Evolutionary conservation across 2,113 vertebrate species (phyloP).

Genomic region (Microcebus ravelobensis): DNA sequence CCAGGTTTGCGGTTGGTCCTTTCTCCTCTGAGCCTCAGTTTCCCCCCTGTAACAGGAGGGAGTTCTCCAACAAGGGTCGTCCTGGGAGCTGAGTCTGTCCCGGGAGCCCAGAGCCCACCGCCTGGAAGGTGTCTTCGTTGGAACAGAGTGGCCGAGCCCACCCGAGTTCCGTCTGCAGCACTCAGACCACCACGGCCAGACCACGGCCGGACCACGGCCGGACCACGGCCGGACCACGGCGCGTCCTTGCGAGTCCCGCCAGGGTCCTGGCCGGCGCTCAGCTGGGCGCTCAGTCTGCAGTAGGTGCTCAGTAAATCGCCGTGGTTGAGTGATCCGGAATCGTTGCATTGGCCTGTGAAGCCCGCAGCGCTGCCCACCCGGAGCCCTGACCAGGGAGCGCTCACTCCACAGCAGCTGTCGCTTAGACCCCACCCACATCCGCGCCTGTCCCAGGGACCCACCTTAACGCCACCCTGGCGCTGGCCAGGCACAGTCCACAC

Average conservation of each 20-base stretch:
- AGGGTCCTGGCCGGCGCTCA: neutral
- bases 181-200: too few species aligned
- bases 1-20: neutral
- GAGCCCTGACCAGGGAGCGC: neutral
- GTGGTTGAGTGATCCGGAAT: neutral
- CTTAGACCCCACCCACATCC: neutral
- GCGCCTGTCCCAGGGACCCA: too few species aligned
- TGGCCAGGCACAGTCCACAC: fast-evolving
- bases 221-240: fast-evolving
- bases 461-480: too few species aligned
- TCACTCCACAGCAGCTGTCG: neutral
- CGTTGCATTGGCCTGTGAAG: fast-evolving
- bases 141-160: fast-evolving
- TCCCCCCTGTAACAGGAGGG: neutral
- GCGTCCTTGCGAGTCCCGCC: fast-evolving
- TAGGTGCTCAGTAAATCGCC: neutral
- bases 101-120: neutral
- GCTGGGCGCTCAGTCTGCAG: neutral
- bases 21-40: neutral
- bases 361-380: fast-evolving
- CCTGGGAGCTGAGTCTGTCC: neutral
- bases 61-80: neutral
- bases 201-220: too few species aligned
- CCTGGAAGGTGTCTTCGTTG: neutral
- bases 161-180: fast-evolving